Evolutionary conservation across 2,113 vertebrate genomes (phyloP).

Genomic region (Varanus salvator): DNA sequence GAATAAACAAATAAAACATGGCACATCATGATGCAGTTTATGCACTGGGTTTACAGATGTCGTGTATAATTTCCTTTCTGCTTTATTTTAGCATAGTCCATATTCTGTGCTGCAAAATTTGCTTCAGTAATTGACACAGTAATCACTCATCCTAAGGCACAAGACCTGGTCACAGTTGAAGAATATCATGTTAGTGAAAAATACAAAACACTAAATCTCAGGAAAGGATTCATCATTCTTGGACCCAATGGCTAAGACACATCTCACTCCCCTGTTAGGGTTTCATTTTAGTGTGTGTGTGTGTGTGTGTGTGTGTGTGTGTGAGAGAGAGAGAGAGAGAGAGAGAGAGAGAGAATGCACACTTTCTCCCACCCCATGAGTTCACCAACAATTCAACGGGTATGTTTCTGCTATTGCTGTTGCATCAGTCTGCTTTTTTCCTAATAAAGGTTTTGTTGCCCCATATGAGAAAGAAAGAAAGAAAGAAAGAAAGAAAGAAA

Average conservation of each 20-base stretch:
- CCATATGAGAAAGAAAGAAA: not conserved
- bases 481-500: not conserved
- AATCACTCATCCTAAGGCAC: slow-evolving; percentile 25
- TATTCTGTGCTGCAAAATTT: not conserved
- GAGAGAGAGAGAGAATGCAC: too few relatives aligned
- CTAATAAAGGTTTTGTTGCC: not conserved
- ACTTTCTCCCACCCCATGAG: not conserved
- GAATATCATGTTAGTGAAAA: not conserved
- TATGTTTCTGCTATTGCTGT: not conserved
- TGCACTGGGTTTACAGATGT: not conserved
- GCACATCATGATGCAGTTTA: slow-evolving; percentile 24
- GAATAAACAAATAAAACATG: not conserved
- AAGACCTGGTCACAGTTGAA: not conserved
- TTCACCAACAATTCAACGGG: not conserved
- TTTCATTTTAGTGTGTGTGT: not conserved
- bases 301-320: too few relatives aligned
- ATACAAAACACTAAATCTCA: not conserved
- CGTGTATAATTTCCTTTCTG: slow-evolving; percentile 27
- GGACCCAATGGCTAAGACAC: not conserved
- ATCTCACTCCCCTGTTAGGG: not conserved
- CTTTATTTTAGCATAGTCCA: not conserved
- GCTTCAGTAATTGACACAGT: not conserved
- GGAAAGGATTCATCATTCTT: not conserved
- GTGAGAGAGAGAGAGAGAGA: too few relatives aligned
- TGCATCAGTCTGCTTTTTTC: not conserved